phyloP scores from a whole-genome alignment of 2,888 invertebrate genomes.

The Coecobrya sp. region DNA sequence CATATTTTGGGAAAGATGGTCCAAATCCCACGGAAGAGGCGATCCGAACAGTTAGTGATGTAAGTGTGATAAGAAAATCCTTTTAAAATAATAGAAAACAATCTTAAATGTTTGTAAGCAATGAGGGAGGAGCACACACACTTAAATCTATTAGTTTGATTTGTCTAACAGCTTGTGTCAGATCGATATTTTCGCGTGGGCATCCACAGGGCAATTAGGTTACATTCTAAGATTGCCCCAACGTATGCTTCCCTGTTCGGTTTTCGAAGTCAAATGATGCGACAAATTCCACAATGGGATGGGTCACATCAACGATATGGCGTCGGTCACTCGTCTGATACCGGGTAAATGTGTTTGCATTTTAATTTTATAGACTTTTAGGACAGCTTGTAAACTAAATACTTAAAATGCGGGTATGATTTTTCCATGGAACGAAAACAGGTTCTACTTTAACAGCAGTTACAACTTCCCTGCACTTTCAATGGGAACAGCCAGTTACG shows the following conservation, averaged over 20 bases:
- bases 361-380: no score
- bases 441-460: conserved; percentile 72
- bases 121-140: background rate
- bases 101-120: no score
- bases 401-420: background rate
- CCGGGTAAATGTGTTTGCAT: conserved; percentile 7
- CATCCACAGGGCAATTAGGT: conserved; percentile 74
- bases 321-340: conserved; percentile 66
- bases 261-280: conserved; percentile 68
- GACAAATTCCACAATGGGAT: conserved; percentile 68
- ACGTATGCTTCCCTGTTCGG: conserved; percentile 79
- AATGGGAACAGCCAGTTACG: conserved; percentile 43
- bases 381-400: no score
- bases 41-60: conserved; percentile 69
- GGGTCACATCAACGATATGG: conserved; percentile 59
- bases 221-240: conserved; percentile 77
- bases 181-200: conserved; percentile 81
- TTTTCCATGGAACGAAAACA: background rate
- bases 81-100: no score
- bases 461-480: conserved; percentile 47
- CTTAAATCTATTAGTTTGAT: background rate
- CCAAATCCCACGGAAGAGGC: conserved; percentile 58
- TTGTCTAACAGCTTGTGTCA: conserved; percentile 65
- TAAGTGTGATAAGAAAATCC: no score
- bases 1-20: conserved; percentile 65